Conservation (phyloP, 2,113 vertebrate species). For the Cettia cetti region DNA sequence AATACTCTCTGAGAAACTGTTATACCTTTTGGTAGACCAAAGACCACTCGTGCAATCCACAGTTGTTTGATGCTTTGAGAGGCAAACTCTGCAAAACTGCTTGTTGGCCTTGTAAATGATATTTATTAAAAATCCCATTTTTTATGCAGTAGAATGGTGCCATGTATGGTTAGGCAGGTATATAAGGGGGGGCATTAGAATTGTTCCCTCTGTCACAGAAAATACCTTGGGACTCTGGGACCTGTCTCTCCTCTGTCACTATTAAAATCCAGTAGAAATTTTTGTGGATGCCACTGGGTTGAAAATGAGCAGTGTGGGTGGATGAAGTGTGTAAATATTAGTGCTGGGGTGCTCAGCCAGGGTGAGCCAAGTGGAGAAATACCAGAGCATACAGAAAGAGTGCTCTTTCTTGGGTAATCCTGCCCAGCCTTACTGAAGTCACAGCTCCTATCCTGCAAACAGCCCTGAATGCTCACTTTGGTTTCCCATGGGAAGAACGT, state of each 20-base stretch:
- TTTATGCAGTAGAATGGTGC: not conserved
- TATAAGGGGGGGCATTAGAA: not conserved
- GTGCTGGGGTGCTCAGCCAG: not conserved
- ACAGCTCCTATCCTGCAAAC: not conserved
- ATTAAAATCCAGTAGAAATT: not conserved
- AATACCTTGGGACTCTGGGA: not conserved
- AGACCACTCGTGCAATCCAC: not conserved
- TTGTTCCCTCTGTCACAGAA: not conserved
- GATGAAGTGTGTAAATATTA: not conserved
- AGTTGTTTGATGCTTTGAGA: not conserved
- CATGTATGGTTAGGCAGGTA: not conserved
- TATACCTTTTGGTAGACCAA: not conserved
- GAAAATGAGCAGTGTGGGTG: not conserved
- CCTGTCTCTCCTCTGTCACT: not conserved
- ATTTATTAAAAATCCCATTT: not conserved
- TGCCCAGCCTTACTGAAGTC: not conserved
- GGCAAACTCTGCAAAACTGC: not conserved
- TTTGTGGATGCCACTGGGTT: not conserved
- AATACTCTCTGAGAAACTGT: conserved; percentile 21
- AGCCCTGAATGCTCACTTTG: conserved; percentile 20
- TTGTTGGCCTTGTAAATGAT: not conserved
- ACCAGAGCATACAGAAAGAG: not conserved
- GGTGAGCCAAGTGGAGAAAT: not conserved
- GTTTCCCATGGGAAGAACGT: not conserved
- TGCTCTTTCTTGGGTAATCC: not conserved